Conservation (phyloP, 2,888 invertebrate genomes). For the Cenopis cana region DNA sequence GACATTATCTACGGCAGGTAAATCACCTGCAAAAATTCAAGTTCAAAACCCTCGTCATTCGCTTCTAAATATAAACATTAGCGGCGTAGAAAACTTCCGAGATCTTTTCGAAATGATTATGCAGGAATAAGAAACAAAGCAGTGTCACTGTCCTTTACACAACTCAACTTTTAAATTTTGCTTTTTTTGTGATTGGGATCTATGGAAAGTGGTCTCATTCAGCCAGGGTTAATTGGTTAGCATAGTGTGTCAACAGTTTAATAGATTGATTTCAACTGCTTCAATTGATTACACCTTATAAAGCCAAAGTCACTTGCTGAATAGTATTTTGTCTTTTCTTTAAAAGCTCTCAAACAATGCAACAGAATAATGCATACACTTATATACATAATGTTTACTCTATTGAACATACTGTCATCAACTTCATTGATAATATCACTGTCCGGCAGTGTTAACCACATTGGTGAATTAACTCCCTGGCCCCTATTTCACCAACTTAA, state of each 20-base stretch:
- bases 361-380: too few relatives aligned
- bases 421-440: too few relatives aligned
- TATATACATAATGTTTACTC: too few relatives aligned
- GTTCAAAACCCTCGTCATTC: conserved; percentile 56
- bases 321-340: too few relatives aligned
- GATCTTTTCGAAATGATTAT: conserved; percentile 55
- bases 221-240: conserved; percentile 26
- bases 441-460: too few relatives aligned
- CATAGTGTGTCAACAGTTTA: conserved; percentile 18
- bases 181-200: background rate
- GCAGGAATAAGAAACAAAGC: conserved; percentile 66
- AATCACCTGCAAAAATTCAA: conserved; percentile 6
- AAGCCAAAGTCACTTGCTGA: background rate
- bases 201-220: conserved; percentile 11
- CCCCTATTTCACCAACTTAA: too few relatives aligned
- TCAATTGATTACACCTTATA: background rate
- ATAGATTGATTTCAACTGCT: background rate
- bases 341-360: too few relatives aligned
- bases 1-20: background rate
- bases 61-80: conserved; percentile 66
- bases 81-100: conserved; percentile 59
- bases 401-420: too few relatives aligned
- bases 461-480: too few relatives aligned
- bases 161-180: conserved; percentile 37
- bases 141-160: conserved; percentile 64